These are phyloP conservation scores for Thereva unica DNA, from an alignment of 2,888 invertebrate species.

Conservation along the genomic window DNA sequence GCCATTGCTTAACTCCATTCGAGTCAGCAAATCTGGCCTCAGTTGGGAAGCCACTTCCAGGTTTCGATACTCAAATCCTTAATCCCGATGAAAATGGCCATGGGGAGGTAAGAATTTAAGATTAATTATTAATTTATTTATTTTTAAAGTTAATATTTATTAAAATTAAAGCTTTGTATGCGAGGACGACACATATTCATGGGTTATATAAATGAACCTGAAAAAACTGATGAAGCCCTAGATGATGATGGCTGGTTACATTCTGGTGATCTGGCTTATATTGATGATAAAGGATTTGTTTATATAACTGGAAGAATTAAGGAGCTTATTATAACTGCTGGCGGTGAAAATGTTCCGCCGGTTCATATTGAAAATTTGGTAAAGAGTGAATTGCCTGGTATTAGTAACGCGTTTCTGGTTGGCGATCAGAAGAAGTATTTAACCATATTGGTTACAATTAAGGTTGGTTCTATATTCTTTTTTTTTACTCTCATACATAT, in stretches of 20 bases:
- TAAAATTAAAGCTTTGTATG: conserved; percentile 64
- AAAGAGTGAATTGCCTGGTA: conserved; percentile 69
- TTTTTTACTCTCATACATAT: no score
- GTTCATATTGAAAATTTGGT: conserved; percentile 80
- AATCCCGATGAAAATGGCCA: conserved; percentile 70
- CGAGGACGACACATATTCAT: conserved; percentile 82
- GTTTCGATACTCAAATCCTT: conserved; percentile 68
- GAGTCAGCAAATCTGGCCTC: conserved; percentile 63
- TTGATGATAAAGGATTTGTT: conserved; percentile 72
- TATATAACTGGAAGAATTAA: conserved; percentile 75
- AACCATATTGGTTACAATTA: conserved; percentile 78
- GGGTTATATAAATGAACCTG: conserved; percentile 77
- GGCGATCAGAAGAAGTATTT: conserved; percentile 88
- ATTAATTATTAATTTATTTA: conserved; percentile 66
- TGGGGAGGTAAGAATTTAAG: conserved; percentile 64
- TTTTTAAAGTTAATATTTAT: not conserved
- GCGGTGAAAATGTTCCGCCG: conserved; percentile 90
- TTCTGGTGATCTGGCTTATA: conserved; percentile 83
- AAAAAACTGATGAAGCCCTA: conserved; percentile 73
- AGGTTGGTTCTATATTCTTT: conserved; percentile 61
- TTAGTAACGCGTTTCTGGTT: conserved; percentile 83
- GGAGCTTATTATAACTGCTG: conserved; percentile 91
- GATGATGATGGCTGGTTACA: conserved; percentile 82
- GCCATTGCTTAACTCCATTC: conserved; percentile 62
- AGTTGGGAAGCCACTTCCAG: conserved; percentile 70